Evolutionary conservation across 2,888 invertebrate genomes (phyloP).

Genomic region (Stramonita haemastoma): DNA sequence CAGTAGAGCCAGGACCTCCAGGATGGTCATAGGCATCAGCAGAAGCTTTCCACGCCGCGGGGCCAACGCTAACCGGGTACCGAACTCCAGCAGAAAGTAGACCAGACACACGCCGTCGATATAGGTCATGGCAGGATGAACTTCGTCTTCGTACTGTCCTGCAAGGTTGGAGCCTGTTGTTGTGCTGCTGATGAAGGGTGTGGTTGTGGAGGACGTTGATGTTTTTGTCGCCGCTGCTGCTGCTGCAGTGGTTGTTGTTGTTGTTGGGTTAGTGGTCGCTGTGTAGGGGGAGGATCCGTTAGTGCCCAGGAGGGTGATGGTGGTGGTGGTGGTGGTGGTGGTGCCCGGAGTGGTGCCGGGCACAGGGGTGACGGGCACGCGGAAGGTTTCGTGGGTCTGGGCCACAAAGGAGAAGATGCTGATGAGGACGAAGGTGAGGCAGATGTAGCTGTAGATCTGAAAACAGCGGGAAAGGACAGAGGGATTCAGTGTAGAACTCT

Average conservation of each 20-base stretch:
- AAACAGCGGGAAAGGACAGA: slow-evolving; percentile 28
- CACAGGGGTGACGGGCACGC: slow-evolving; percentile 14
- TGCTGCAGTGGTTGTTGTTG: background rate
- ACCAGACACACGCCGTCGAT: slow-evolving; percentile 54
- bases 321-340: background rate
- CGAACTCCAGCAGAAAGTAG: slow-evolving; percentile 60
- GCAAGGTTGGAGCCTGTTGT: background rate
- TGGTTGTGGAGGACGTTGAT: too few species aligned
- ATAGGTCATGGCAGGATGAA: slow-evolving; percentile 19
- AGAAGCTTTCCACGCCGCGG: slow-evolving; percentile 47
- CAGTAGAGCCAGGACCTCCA: slow-evolving; percentile 54
- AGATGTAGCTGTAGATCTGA: slow-evolving; percentile 53
- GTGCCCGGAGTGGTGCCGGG: background rate
- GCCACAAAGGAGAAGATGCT: slow-evolving; percentile 55
- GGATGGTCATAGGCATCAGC: slow-evolving; percentile 48
- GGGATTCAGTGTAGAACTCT: background rate
- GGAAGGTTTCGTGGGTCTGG: slow-evolving; percentile 50
- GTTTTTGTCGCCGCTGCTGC: too few species aligned
- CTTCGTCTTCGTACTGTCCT: background rate
- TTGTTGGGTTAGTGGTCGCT: background rate
- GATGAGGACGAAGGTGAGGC: slow-evolving; percentile 51
- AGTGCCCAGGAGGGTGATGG: background rate
- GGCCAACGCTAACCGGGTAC: slow-evolving; percentile 49
- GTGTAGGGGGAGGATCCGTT: background rate
- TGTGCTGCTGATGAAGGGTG: background rate